Conservation (phyloP, 2,888 invertebrate genomes). For the Elysia crispata region DNA sequence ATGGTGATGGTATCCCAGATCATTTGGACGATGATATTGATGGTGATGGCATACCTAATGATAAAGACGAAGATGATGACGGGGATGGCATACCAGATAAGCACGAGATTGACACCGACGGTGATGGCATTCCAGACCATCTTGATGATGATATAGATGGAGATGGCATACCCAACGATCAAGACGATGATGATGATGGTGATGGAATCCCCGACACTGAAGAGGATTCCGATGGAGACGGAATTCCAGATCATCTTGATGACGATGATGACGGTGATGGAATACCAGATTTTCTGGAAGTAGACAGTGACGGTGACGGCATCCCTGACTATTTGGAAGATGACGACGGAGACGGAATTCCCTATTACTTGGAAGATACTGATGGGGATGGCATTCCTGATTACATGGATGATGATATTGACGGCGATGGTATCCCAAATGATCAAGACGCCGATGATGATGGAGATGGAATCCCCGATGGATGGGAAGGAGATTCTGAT, state of each 20-base stretch:
- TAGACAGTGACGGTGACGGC: slow-evolving; percentile 68
- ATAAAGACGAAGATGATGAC: slow-evolving; percentile 60
- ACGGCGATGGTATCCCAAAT: slow-evolving; percentile 60
- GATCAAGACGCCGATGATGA: slow-evolving; percentile 55
- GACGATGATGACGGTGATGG: slow-evolving; percentile 70
- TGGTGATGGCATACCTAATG: slow-evolving; percentile 40
- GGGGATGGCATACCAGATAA: slow-evolving; percentile 69
- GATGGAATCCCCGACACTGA: slow-evolving; percentile 62
- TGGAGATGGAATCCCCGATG: slow-evolving; percentile 69
- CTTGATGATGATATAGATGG: slow-evolving; percentile 59
- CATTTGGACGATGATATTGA: slow-evolving; percentile 45
- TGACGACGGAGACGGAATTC: slow-evolving; percentile 67
- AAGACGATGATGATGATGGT: slow-evolving; percentile 66
- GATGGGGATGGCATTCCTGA: slow-evolving; percentile 75
- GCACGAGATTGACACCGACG: slow-evolving; percentile 66
- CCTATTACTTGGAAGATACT: slow-evolving; percentile 61
- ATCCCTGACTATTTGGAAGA: slow-evolving; percentile 64
- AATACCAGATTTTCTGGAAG: slow-evolving; percentile 66
- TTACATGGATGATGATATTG: slow-evolving; percentile 63
- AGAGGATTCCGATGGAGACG: slow-evolving; percentile 65
- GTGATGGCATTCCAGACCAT: slow-evolving; percentile 64
- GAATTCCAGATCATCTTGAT: slow-evolving; percentile 69
- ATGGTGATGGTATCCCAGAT: slow-evolving; percentile 63
- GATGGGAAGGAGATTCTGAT: slow-evolving; percentile 65
- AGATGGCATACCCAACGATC: slow-evolving; percentile 67